phyloP scores from a whole-genome alignment of 2,797 vertebrate species.

The Loriculus beryllinus region DNA sequence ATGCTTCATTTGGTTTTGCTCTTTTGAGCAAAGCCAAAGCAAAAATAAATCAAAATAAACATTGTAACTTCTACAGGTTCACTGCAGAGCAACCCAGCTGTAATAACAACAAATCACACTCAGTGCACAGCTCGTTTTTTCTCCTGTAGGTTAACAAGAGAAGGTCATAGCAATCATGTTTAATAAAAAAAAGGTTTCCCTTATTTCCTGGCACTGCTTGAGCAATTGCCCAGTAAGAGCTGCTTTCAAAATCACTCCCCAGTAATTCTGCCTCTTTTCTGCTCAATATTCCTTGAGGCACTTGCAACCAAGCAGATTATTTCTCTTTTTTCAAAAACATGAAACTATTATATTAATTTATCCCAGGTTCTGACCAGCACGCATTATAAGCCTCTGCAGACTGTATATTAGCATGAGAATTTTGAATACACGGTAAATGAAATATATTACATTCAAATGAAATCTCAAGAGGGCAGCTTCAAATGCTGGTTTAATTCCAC shows the following conservation, averaged over 20 bases:
- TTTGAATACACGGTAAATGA: slow-evolving; percentile 51
- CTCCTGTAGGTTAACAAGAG: slow-evolving; percentile 53
- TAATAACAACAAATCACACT: slow-evolving; percentile 22
- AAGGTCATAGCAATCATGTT: slow-evolving; percentile 56
- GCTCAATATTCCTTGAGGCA: slow-evolving; percentile 46
- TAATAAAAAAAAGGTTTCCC: slow-evolving; percentile 66
- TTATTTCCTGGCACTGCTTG: slow-evolving; percentile 61
- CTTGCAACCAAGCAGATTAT: slow-evolving; percentile 52
- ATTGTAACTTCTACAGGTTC: background rate
- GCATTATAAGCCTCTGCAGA: slow-evolving; percentile 49
- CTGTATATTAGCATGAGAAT: slow-evolving; percentile 37
- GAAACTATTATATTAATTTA: slow-evolving; percentile 44
- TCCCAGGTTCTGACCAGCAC: slow-evolving; percentile 60
- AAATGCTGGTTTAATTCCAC: background rate
- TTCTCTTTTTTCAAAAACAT: background rate
- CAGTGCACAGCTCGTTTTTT: background rate
- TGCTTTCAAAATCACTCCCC: slow-evolving; percentile 66
- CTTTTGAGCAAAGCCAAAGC: background rate
- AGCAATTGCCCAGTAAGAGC: slow-evolving; percentile 50
- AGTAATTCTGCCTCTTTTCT: slow-evolving; percentile 48
- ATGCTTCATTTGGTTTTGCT: background rate
- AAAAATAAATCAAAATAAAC: slow-evolving; percentile 27
- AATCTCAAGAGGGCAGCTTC: slow-evolving; percentile 30
- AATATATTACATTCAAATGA: slow-evolving; percentile 22
- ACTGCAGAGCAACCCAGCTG: background rate